Percentiles rank a stretch among this genome's conserved stretches.
Conservation (phyloP, 1,140 invertebrate genomes). For the Diuraphis noxia region DNA sequence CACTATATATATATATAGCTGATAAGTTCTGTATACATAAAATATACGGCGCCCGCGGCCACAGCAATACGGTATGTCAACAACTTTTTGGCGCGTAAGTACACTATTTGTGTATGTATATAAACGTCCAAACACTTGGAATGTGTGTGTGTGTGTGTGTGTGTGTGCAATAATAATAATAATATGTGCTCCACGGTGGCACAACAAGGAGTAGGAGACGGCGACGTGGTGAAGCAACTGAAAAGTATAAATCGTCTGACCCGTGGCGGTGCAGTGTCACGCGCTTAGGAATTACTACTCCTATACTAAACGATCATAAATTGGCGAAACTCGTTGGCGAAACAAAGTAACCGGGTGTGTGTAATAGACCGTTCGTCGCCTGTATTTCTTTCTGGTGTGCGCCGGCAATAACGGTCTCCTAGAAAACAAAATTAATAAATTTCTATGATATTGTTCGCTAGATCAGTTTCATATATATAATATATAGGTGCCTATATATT, state of each 20-base stretch:
- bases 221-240: not conserved
- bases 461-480: not conserved
- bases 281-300: not conserved
- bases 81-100: not conserved
- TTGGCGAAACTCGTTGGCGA: conserved; percentile 22
- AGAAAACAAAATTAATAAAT: conserved; percentile 53
- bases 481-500: not conserved
- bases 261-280: not conserved
- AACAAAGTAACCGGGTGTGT: conserved; percentile 47
- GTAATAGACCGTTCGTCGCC: conserved; percentile 38
- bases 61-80: not conserved
- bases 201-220: not conserved
- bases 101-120: not conserved
- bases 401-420: conserved; percentile 5
- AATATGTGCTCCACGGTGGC: not conserved
- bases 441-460: conserved; percentile 15
- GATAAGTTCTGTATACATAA: not conserved
- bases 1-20: not conserved
- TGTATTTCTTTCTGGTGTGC: conserved; percentile 31
- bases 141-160: not conserved
- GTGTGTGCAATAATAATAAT: not conserved
- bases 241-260: conserved; percentile 40
- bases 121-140: not conserved
- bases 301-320: conserved; percentile 33
- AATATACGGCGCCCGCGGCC: not conserved